These are phyloP conservation scores for Hylaeus anthracinus DNA, from an alignment of 1,140 invertebrate genomes.

Conservation along the genomic window DNA sequence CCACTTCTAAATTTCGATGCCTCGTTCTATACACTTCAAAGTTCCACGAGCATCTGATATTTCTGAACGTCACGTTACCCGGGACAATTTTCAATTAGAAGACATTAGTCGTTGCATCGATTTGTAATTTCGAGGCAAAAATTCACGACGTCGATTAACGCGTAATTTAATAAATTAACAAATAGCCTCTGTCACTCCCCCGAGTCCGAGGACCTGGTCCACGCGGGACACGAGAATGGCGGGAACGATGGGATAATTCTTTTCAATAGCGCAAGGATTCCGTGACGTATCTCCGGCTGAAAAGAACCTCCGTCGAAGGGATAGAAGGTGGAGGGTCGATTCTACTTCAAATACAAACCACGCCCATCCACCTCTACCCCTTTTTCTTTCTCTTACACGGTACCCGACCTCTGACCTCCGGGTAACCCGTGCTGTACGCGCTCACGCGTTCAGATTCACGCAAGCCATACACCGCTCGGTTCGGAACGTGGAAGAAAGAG, in stretches of 20 bases:
- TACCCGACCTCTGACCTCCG: conserved; percentile 60
- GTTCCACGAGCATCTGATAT: too few species aligned
- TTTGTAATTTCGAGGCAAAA: conserved; percentile 35
- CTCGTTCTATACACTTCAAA: too few species aligned
- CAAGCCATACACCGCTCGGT: conserved; percentile 10
- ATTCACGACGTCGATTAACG: conserved; percentile 41
- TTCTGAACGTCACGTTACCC: too few species aligned
- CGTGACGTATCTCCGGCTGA: conserved; percentile 40
- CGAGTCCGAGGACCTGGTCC: background rate
- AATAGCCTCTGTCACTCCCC: background rate
- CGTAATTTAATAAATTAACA: conserved; percentile 47
- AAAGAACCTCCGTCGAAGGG: conserved; percentile 37
- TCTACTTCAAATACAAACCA: conserved; percentile 74
- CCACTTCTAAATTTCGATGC: too few species aligned
- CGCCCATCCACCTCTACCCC: conserved; percentile 68
- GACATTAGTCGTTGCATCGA: too few species aligned
- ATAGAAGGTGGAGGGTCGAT: conserved; percentile 70
- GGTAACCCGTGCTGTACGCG: conserved; percentile 57
- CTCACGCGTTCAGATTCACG: conserved; percentile 44
- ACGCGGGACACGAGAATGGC: conserved; percentile 60
- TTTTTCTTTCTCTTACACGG: conserved; percentile 55
- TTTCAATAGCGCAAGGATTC: conserved; percentile 46
- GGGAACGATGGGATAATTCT: conserved; percentile 44
- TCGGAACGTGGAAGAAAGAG: background rate
- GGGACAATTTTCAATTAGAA: too few species aligned